Evolutionary conservation across 2,113 vertebrate species (phyloP).

Genomic region (Speoplatyrhinus poulsoni): DNA sequence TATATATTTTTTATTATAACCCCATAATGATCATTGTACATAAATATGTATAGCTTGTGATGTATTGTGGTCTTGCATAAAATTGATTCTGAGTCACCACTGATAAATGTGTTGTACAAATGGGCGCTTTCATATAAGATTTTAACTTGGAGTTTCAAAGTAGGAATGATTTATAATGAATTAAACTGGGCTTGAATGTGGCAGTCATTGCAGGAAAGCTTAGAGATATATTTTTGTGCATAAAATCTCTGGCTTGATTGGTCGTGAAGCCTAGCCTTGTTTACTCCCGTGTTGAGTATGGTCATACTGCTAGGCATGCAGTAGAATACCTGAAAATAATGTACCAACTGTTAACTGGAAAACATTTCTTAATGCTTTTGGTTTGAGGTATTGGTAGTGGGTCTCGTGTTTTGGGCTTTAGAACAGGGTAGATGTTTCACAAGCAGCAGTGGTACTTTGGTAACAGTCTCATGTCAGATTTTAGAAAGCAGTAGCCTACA

Average conservation of each 20-base stretch:
- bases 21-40: conserved; percentile 55
- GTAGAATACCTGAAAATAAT: not conserved
- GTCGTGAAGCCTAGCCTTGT: not conserved
- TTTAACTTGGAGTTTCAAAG: not conserved
- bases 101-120: conserved; percentile 5
- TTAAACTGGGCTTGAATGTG: conserved; percentile 3
- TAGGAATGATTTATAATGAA: not conserved
- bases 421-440: conserved; percentile 6
- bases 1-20: conserved; percentile 69
- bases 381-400: conserved; percentile 2
- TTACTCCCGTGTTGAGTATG: not conserved
- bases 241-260: not conserved
- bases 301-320: conserved; percentile 22
- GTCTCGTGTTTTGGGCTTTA: conserved; percentile 15
- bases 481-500: conserved; percentile 23
- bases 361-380: conserved; percentile 21
- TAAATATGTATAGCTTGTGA: conserved; percentile 68
- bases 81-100: conserved; percentile 43
- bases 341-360: conserved; percentile 22
- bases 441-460: conserved; percentile 18
- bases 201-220: not conserved
- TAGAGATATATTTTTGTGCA: conserved; percentile 22
- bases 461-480: conserved; percentile 17
- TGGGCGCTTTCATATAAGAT: not conserved
- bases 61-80: conserved; percentile 43